Conservation (phyloP, 2,113 vertebrate species). For the Austrofundulus limnaeus region DNA sequence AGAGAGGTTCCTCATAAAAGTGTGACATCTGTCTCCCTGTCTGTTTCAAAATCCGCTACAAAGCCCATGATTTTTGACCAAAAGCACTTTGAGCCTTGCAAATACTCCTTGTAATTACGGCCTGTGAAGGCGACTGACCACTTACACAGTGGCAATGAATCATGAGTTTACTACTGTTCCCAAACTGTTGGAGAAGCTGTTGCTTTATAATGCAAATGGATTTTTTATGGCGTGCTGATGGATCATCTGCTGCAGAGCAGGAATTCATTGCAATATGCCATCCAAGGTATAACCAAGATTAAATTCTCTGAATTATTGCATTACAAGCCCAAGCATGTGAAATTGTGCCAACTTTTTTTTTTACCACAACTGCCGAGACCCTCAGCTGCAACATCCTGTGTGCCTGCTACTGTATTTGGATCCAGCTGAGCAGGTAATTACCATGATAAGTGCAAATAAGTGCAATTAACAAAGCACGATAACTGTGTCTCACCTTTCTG, state of each 20-base stretch:
- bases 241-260: conserved; percentile 50
- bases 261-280: conserved; percentile 45
- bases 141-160: conserved; percentile 46
- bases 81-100: conserved; percentile 13
- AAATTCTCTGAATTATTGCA: conserved; percentile 58
- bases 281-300: conserved; percentile 55
- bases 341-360: conserved; percentile 36
- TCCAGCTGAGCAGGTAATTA: conserved; percentile 53
- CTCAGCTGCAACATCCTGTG: conserved; percentile 26
- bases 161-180: conserved; percentile 58
- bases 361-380: conserved; percentile 10
- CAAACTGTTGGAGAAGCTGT: conserved; percentile 49
- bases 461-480: conserved; percentile 71
- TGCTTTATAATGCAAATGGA: conserved; percentile 58
- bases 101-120: conserved; percentile 41
- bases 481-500: conserved; percentile 48
- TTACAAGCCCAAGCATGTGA: conserved; percentile 32
- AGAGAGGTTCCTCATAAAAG: conserved; percentile 3
- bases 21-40: conserved; percentile 1
- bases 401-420: conserved; percentile 50
- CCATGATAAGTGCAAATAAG: conserved; percentile 65
- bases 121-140: conserved; percentile 41
- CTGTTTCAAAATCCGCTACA: conserved; percentile 5
- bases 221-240: conserved; percentile 57
- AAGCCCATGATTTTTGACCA: conserved; percentile 22